Conservation (phyloP, 2,888 invertebrate species). For the Sialis fuliginosa region DNA sequence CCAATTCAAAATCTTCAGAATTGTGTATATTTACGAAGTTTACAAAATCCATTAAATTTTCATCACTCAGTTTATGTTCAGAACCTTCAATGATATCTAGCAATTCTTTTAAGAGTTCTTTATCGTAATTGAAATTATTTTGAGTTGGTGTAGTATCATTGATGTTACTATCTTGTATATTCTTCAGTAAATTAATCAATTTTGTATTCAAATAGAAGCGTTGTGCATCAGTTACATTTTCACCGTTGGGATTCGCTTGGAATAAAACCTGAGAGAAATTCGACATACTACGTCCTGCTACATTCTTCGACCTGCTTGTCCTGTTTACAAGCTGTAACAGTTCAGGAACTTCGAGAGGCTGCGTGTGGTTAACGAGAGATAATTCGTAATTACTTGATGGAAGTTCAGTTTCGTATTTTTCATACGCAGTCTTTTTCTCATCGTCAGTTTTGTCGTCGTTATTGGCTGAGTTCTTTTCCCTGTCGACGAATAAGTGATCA, state of each 20-base stretch:
- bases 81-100: slow-evolving; percentile 18
- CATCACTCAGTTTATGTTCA: slow-evolving; percentile 17
- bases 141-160: slow-evolving; percentile 11
- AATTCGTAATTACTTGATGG: not conserved
- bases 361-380: not conserved
- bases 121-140: slow-evolving; percentile 18
- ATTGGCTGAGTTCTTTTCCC: slow-evolving; percentile 9
- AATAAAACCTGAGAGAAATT: not conserved
- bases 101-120: slow-evolving; percentile 17
- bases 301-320: slow-evolving; percentile 4
- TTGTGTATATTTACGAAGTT: slow-evolving; percentile 21
- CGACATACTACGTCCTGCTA: not conserved
- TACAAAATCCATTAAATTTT: slow-evolving; percentile 20
- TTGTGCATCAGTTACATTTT: slow-evolving; percentile 12
- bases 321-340: slow-evolving; percentile 11
- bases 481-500: slow-evolving; percentile 17
- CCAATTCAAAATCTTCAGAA: slow-evolving; percentile 19
- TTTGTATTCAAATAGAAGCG: slow-evolving; percentile 15
- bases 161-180: slow-evolving; percentile 13
- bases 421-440: slow-evolving; percentile 2
- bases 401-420: not conserved
- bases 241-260: slow-evolving; percentile 4
- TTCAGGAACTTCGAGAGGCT: slow-evolving; percentile 18
- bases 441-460: slow-evolving; percentile 18
- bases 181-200: slow-evolving; percentile 16